Base-by-base conservation (phyloP, 2,113 vertebrate genomes). In the Candoia aspera region DNA sequence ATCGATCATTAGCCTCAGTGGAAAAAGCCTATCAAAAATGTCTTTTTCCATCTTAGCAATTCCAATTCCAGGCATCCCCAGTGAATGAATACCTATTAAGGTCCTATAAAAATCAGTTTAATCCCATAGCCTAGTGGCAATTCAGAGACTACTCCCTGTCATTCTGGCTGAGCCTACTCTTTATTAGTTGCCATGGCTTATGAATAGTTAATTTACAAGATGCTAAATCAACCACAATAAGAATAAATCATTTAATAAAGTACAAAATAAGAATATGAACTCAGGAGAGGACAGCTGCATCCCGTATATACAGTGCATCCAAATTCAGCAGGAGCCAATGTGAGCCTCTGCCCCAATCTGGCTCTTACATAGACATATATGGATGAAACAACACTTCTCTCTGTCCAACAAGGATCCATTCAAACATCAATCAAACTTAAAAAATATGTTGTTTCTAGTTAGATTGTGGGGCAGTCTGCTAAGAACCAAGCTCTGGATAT, bases 141-240 rank as follows among this genome's bases (percentile, higher is more conserved):
- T 55, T 93, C 92, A 29, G 21, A 90, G 58, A 64, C 29, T 2
- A 6, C 58, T 89, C 92, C 85, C 93, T 19, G 26, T 68, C 90
- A 88, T 62, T 91, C 87, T 92, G 1, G 79, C 90, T 73, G 8
- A 85, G 4, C 23, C 91, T 92, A 91, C 46, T 21, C 26, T 33
- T 1, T 1, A 11, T 23, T 62, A 10, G 3, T 6, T 60, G 15
- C 64, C 9, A 17, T 60, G 55, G 55, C 58, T 53, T 53, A 73
- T 29, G 85, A 42, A 90, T 42, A 58, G 33, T 42, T 83, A 24
- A 58, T 84, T 58, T 42, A 26, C 37, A 53, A 58, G n/a, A 26
- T 90, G 29, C 49, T 49, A 62, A 62, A n/a, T 86, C 33, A n/a
- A 85, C 19, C 12, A 24, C 24, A 9, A n/a, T 60, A 85, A 83